phyloP scores from a whole-genome alignment of 2,113 vertebrate genomes.

The Brienomyrus longianalis region DNA sequence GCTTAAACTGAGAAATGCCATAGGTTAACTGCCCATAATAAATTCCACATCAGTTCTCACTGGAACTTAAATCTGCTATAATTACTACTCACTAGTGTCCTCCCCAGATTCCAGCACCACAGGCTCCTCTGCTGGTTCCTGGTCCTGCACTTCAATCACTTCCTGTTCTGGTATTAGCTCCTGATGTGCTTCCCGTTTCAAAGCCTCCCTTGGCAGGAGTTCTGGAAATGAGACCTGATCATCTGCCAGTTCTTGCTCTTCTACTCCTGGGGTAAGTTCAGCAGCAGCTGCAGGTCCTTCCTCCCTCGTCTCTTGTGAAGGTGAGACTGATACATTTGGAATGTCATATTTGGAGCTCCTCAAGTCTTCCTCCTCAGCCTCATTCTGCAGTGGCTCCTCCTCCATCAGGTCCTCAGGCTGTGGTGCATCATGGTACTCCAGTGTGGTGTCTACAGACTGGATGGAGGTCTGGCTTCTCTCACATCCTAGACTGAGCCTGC shows the following conservation, averaged over 20 bases:
- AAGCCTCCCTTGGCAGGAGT: not conserved
- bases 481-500: slow-evolving; percentile 41
- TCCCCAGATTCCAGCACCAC: not conserved
- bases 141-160: not conserved
- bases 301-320: not conserved
- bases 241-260: slow-evolving; percentile 11
- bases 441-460: slow-evolving; percentile 67
- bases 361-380: slow-evolving; percentile 49
- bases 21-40: not conserved
- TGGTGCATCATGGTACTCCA: slow-evolving; percentile 75
- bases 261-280: slow-evolving; percentile 26
- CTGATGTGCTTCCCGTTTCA: slow-evolving; percentile 9
- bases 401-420: slow-evolving; percentile 55
- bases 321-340: slow-evolving; percentile 12
- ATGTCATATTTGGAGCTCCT: slow-evolving; percentile 35
- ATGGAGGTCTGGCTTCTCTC: slow-evolving; percentile 59
- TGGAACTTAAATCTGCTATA: not conserved
- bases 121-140: not conserved
- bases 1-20: not conserved
- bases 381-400: slow-evolving; percentile 7
- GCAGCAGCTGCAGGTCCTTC: not conserved
- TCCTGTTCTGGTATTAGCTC: slow-evolving; percentile 13
- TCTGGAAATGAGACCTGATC: not conserved
- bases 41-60: not conserved
- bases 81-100: slow-evolving; percentile 40